A percentile compares a stretch with the other conserved stretches of the same genome.
Evolutionary conservation across 2,797 vertebrate genomes (phyloP).

Genomic region (Alectoris magna): DNA sequence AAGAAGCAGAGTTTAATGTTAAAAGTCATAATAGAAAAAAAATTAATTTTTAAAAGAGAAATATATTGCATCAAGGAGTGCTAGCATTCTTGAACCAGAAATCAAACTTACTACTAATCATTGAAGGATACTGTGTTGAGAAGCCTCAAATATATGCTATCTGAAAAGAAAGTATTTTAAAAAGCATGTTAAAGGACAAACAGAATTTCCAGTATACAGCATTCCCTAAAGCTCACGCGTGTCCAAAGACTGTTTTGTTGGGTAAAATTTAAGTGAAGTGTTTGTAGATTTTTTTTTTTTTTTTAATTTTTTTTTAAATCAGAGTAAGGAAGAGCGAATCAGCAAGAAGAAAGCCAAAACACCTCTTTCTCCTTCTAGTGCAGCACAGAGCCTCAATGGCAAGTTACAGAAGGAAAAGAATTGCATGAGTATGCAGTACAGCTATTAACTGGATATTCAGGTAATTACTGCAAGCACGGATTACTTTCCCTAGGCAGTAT

Average conservation of each 20-base stretch:
- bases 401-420: neutral
- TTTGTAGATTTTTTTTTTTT: neutral
- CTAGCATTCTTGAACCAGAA: neutral
- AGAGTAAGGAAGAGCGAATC: neutral
- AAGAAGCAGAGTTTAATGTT: neutral
- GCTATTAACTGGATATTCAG: neutral
- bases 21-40: neutral
- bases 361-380: neutral
- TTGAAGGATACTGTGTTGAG: neutral
- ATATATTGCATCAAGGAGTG: neutral
- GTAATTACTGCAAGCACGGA: neutral
- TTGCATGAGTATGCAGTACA: neutral
- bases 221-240: neutral
- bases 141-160: neutral
- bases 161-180: neutral
- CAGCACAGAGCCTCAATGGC: neutral
- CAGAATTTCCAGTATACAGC: neutral
- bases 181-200: neutral
- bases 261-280: neutral
- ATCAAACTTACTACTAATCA: neutral
- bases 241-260: neutral
- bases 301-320: neutral
- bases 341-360: neutral
- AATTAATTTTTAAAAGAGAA: neutral
- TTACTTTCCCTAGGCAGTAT: neutral